A percentile compares a stretch with the other conserved stretches of the same genome.
These are phyloP conservation scores for Ctenoplectra terminalis DNA, from an alignment of 1,140 invertebrate genomes.

Conservation along the genomic window DNA sequence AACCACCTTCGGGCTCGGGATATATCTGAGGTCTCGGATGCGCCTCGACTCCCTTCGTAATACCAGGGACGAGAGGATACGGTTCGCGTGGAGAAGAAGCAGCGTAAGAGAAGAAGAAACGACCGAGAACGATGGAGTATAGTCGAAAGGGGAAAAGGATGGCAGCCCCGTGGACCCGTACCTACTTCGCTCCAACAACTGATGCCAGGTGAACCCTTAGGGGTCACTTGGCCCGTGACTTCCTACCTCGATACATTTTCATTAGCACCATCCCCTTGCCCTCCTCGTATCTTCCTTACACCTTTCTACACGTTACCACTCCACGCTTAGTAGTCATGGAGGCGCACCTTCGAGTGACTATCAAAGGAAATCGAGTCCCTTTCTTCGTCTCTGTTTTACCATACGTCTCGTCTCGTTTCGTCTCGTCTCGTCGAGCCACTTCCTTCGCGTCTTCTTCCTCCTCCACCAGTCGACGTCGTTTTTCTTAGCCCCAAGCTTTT, in stretches of 20 bases:
- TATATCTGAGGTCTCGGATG: conserved; percentile 61
- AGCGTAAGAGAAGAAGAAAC: conserved; percentile 31
- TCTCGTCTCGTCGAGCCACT: not conserved
- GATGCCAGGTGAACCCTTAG: conserved; percentile 49
- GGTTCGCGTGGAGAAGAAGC: not conserved
- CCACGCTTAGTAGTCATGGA: conserved; percentile 39
- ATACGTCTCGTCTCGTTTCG: not conserved
- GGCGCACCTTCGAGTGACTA: conserved; percentile 1
- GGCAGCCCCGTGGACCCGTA: conserved; percentile 23
- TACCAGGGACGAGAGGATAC: conserved; percentile 46
- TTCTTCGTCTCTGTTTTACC: not conserved
- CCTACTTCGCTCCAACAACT: conserved; percentile 37
- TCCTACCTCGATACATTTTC: conserved; percentile 72
- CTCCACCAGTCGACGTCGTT: not conserved
- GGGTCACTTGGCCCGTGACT: conserved; percentile 57
- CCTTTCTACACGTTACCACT: not conserved
- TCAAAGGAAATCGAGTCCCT: conserved; percentile 39
- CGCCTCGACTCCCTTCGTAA: conserved; percentile 50
- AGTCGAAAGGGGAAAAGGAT: conserved; percentile 23
- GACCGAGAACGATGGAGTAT: conserved; percentile 34
- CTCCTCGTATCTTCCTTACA: not conserved
- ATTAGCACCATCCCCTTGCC: conserved; percentile 56
- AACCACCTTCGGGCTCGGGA: conserved; percentile 65
- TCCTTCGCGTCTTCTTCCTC: not conserved
- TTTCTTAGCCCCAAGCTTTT: conserved; percentile 7